Evolutionary conservation across 2,888 invertebrate species (phyloP), one percentile per base, ranked within the genome.

Genomic region (Hydriomena furcata): DNA sequence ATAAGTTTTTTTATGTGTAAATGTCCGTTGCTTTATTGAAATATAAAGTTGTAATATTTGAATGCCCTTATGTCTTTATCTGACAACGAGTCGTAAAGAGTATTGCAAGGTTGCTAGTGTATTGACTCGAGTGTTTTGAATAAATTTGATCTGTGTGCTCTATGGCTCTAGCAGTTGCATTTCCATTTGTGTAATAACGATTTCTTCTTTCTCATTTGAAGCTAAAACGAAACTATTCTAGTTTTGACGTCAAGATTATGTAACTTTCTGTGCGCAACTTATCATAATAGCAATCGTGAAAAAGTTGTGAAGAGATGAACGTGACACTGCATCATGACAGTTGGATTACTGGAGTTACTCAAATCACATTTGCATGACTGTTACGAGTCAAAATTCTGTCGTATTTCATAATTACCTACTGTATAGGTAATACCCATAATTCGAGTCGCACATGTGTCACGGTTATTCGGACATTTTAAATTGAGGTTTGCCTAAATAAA

Each of bases 41-140:
- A 52, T 52, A 49, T 79, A 75, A 75, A 77, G 67, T 76, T 73
- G 71, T 75, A 76, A 83, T 82, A 78, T 83, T 82, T 83, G 81
- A 83, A 82, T 83, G 80, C 79, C 79, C 82, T 76, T 84, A 83
- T 79, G 81, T 81, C 81, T 87, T 86, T 88, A 89, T 89, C 88
- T 84, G 86, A 82, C 83, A 76, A n/a, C 71, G 74, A 83, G 79
- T 84, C 77, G 76, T 83, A 84, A 84, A 88, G 89, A 88, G 77
- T 88, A 74, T 76, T 78, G 88, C 85, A 89, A 89, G 89, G 89
- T 89, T 89, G 88, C 76, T 79, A 84, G 88, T 84, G 82, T 88
- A 84, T 88, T 88, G 89, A 89, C 89, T 82, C 78, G 82, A 75
- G 72, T 84, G 79, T 82, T 80, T 82, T 83, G 80, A 84, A 84